Evolutionary conservation across 2,888 invertebrate genomes (phyloP).

Genomic region (Dynastes hyllus): DNA sequence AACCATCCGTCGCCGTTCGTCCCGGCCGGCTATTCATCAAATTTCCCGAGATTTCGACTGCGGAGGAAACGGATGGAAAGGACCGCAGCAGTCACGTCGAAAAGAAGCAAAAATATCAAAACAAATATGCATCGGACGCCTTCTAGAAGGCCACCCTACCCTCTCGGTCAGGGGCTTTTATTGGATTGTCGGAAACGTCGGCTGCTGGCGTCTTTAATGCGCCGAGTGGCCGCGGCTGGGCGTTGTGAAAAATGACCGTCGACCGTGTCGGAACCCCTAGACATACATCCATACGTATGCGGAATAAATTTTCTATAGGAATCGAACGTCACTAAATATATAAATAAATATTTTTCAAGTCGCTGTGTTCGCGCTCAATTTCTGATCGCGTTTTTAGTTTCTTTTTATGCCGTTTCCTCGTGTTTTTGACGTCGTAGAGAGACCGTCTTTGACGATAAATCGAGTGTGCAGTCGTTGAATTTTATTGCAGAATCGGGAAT

Average conservation of each 20-base stretch:
- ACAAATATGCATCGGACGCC: constrained; percentile 67
- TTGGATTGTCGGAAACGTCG: constrained; percentile 66
- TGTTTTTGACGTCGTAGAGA: constrained; percentile 27
- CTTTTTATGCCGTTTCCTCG: constrained; percentile 14
- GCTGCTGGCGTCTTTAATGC: constrained; percentile 61
- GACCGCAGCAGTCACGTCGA: constrained; percentile 21
- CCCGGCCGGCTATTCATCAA: constrained; percentile 66
- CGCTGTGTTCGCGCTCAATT: constrained; percentile 56
- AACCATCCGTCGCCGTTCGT: constrained; percentile 68
- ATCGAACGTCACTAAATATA: constrained; percentile 60
- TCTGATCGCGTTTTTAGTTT: constrained; percentile 54
- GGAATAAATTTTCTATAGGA: neutral
- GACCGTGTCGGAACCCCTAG: constrained; percentile 57
- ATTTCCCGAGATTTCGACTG: constrained; percentile 61
- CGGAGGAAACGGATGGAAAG: constrained; percentile 36
- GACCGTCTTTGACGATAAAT: constrained; percentile 53
- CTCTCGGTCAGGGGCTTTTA: constrained; percentile 62
- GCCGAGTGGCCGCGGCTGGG: constrained; percentile 61
- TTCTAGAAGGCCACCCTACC: constrained; percentile 58
- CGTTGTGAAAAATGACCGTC: constrained; percentile 64
- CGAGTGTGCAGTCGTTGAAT: constrained; percentile 27
- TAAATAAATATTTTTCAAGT: constrained; percentile 64
- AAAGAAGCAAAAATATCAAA: constrained; percentile 65
- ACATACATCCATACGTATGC: constrained; percentile 9
- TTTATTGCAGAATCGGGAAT: constrained; percentile 5